Conservation (phyloP, 2,797 vertebrate genomes). For the Apogon hyalosoma region DNA sequence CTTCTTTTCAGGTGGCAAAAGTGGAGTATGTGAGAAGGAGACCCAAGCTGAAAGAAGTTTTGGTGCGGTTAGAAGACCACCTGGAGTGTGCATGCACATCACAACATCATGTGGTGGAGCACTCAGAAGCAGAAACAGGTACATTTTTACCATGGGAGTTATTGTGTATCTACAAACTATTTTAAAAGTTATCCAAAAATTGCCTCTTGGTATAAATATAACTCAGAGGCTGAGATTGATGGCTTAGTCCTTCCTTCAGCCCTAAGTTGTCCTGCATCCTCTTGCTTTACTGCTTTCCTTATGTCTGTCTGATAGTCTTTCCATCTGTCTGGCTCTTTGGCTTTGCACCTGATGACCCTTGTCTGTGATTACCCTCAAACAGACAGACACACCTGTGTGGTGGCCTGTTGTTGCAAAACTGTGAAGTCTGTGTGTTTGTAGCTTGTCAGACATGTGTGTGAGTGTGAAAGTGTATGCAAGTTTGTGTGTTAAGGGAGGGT, state of each 20-base stretch:
- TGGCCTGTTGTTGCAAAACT: constrained; percentile 59
- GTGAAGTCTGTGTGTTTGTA: constrained; percentile 44
- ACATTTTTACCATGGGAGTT: constrained; percentile 18
- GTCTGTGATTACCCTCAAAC: constrained; percentile 35
- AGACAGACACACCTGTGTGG: constrained; percentile 56
- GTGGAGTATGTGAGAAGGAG: constrained; percentile 96
- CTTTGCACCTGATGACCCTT: constrained; percentile 70
- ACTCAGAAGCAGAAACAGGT: constrained; percentile 94
- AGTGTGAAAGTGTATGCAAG: constrained; percentile 30
- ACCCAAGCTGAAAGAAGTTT: constrained; percentile 97
- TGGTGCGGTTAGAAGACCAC: constrained; percentile 97
- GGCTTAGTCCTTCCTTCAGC: constrained; percentile 9
- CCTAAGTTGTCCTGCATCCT: constrained; percentile 14
- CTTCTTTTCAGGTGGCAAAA: constrained; percentile 91
- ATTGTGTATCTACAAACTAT: too few relatives aligned
- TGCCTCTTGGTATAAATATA: constrained; percentile 8
- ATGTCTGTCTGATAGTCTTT: constrained; percentile 26
- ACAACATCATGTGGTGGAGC: constrained; percentile 89
- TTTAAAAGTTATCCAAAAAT: neutral
- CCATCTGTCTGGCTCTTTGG: constrained; percentile 50
- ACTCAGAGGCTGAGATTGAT: constrained; percentile 25
- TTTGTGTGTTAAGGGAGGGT: constrained; percentile 63
- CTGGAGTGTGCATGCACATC: constrained; percentile 93
- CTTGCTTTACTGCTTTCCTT: constrained; percentile 27
- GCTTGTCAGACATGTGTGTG: constrained; percentile 18